Conservation (phyloP, 2,113 vertebrate genomes). For the Cathartes aura region DNA sequence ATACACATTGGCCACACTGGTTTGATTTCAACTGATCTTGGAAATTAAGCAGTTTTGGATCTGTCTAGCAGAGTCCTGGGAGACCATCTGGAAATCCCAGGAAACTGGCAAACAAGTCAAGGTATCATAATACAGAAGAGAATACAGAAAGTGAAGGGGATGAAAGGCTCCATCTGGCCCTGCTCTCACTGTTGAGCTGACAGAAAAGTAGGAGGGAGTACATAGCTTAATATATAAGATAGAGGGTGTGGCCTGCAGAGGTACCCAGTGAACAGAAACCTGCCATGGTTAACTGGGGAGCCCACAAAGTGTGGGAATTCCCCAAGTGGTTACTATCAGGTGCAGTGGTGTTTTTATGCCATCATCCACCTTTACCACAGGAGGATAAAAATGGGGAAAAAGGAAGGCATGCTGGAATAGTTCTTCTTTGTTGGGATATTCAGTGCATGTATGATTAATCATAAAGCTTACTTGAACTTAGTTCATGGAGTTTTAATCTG, state of each 20-base stretch:
- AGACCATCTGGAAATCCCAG: neutral
- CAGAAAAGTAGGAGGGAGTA: neutral
- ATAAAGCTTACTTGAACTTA: neutral
- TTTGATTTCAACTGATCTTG: neutral
- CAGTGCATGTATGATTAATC: neutral
- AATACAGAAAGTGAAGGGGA: neutral
- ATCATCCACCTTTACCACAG: neutral
- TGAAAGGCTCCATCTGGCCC: neutral
- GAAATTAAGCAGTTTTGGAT: neutral
- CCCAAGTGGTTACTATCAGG: rapidly evolving
- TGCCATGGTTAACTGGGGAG: rapidly evolving
- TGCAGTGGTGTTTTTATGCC: neutral
- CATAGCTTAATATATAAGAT: neutral
- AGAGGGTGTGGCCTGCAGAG: neutral
- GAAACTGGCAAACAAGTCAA: neutral
- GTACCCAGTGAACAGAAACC: neutral
- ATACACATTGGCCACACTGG: rapidly evolving
- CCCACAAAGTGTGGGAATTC: neutral
- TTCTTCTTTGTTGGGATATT: neutral
- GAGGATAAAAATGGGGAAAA: neutral
- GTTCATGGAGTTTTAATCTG: neutral
- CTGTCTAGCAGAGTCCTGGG: neutral
- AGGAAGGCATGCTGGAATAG: neutral
- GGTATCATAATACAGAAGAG: neutral
- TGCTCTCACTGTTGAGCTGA: neutral